Evolutionary conservation across 2,888 invertebrate species (phyloP).

Genomic region (Drosophila gaucha): DNA sequence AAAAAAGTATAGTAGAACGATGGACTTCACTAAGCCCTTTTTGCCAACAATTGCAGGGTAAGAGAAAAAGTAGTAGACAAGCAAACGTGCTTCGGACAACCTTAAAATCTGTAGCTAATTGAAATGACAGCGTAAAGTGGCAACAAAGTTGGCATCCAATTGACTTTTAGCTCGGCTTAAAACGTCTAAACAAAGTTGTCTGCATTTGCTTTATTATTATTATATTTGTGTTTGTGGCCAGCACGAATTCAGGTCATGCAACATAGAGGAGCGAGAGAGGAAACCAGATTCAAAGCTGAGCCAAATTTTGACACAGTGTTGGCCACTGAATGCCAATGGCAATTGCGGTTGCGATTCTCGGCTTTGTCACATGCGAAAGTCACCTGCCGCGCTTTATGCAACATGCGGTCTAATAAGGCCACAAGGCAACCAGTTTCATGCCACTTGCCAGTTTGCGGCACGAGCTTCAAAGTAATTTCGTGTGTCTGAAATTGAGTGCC

Average conservation of each 20-base stretch:
- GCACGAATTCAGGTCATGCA: constrained; percentile 4
- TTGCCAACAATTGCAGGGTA: background rate
- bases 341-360: constrained; percentile 12
- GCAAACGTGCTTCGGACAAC: background rate
- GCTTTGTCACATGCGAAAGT: constrained; percentile 26
- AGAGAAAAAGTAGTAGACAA: background rate
- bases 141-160: constrained; percentile 18
- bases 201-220: constrained; percentile 5
- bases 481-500: constrained; percentile 39
- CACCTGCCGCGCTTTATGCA: constrained; percentile 37
- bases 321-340: constrained; percentile 17
- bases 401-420: constrained; percentile 54
- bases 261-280: background rate
- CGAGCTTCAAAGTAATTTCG: constrained; percentile 63
- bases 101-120: constrained; percentile 42
- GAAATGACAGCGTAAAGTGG: constrained; percentile 40
- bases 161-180: constrained; percentile 12
- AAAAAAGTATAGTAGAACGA: too few species aligned
- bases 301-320: constrained; percentile 5
- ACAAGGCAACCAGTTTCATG: constrained; percentile 32
- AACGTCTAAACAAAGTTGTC: constrained; percentile 11
- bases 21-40: background rate
- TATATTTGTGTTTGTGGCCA: background rate
- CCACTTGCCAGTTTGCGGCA: constrained; percentile 38
- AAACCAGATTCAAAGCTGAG: too few species aligned